These are phyloP conservation scores for Sebastes steindachneri DNA, from an alignment of 2,797 vertebrate species.

Conservation along the genomic window DNA sequence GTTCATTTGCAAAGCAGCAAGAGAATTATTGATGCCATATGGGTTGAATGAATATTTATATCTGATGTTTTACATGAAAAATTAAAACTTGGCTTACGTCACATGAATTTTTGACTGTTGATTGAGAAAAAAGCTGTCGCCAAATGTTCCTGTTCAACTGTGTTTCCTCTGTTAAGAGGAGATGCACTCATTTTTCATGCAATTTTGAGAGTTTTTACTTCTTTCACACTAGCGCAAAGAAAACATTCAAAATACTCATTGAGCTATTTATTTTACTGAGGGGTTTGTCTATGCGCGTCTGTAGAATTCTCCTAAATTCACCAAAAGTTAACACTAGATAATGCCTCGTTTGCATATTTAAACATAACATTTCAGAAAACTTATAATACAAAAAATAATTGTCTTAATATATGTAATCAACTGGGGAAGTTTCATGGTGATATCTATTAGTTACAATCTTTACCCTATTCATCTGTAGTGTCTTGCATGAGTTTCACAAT, in stretches of 20 bases:
- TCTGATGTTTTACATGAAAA: slow-evolving; percentile 30
- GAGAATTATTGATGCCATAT: slow-evolving; percentile 33
- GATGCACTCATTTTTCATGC: neutral
- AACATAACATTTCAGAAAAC: too few species aligned
- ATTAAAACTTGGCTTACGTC: slow-evolving; percentile 1
- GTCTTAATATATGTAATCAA: too few species aligned
- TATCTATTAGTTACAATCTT: too few species aligned
- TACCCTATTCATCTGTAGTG: too few species aligned
- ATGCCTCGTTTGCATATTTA: too few species aligned
- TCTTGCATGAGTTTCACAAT: too few species aligned
- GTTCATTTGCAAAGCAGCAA: slow-evolving; percentile 29
- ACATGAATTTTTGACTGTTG: slow-evolving; percentile 13
- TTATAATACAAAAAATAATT: too few species aligned
- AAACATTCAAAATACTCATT: neutral
- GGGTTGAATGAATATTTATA: slow-evolving; percentile 41
- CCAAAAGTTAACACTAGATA: too few species aligned
- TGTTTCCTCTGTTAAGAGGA: neutral
- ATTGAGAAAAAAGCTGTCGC: neutral
- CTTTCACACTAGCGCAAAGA: neutral
- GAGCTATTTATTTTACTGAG: too few species aligned
- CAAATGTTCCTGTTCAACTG: neutral
- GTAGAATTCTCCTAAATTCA: too few species aligned
- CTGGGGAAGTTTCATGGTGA: too few species aligned
- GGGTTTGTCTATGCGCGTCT: too few species aligned
- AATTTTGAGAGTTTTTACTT: neutral